Base-by-base conservation (phyloP, 2,888 invertebrate genomes). In the Caenorhabditis sp. region DNA sequence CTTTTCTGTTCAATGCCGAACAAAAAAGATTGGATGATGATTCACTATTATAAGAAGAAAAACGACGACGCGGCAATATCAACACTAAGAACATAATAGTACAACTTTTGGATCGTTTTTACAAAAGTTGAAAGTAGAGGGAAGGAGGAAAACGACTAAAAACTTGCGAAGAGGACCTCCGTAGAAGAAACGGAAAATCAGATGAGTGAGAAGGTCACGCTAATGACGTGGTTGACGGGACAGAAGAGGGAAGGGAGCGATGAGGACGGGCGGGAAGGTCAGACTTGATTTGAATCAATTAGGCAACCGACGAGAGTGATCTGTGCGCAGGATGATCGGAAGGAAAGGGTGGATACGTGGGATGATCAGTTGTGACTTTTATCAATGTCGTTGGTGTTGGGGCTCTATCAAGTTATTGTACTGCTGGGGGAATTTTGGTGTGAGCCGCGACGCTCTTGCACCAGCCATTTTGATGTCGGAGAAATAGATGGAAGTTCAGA, bases 221-320 rank as follows among this genome's bases (percentile, higher is more conserved):
- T 59, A 73, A 73, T 73, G 73, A 65, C 59, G 73, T 58, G 72
- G 55, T 62, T 61, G 62, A 71, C 62, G 46, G 61, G 46, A 24
- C 24, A 13, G 37, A 20, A 8, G 45, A 2, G 35, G 46, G 48
- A 26, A 11, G 27, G 15, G 22, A 22, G 37, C 13, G 11, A 26
- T 27, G 26, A 15, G n/a, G 27, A 27, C 2, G 43, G 56, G 11
- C 35, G 35, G 45, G 70, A 70, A 70, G 70, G 70, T 70, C 70
- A 70, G 45, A 52, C 59, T 70, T 59, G 70, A 70, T 70, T 70
- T 59, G 46, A 70, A 70, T 70, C 70, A 70, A 70, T 70, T 70
- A 70, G 70, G 68, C 45, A 41, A 41, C n/a, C 37, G 22, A 17
- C 30, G 37, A 24, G 58, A 39, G 48, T 39, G n/a, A 58, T 27